These are phyloP conservation scores for Coluber constrictor DNA, from an alignment of 2,797 vertebrate species.

Conservation along the genomic window DNA sequence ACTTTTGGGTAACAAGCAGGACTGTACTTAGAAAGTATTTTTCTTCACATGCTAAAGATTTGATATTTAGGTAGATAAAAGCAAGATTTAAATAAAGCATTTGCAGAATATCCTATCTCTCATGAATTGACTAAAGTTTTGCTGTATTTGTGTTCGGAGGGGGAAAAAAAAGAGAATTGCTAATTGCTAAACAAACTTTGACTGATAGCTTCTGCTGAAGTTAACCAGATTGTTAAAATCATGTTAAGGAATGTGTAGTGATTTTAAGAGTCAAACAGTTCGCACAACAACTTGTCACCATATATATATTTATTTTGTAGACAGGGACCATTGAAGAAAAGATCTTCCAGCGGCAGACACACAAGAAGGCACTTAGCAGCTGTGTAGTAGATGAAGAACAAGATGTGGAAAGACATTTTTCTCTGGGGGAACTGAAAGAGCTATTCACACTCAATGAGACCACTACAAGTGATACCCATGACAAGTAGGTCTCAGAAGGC, in stretches of 20 bases:
- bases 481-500: slow-evolving; percentile 73
- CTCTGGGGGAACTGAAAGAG: slow-evolving; percentile 88
- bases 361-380: slow-evolving; percentile 97
- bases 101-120: neutral
- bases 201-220: neutral
- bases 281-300: neutral
- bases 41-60: neutral
- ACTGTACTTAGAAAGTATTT: neutral
- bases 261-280: neutral
- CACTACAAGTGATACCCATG: slow-evolving; percentile 90
- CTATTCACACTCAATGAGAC: slow-evolving; percentile 85
- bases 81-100: neutral
- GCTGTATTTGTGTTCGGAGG: neutral
- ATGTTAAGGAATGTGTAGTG: neutral
- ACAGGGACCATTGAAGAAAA: slow-evolving; percentile 97
- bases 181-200: neutral
- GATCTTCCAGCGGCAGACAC: slow-evolving; percentile 94
- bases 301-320: slow-evolving; percentile 61
- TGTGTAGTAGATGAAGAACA: slow-evolving; percentile 96
- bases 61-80: neutral
- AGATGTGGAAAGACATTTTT: slow-evolving; percentile 95
- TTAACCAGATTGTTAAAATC: neutral
- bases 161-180: rapidly evolving
- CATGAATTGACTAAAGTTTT: neutral
- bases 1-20: neutral